A percentile compares a stretch with the other conserved stretches of the same genome.
phyloP scores from a whole-genome alignment of 2,888 invertebrate genomes.

The Branchellion lobata region DNA sequence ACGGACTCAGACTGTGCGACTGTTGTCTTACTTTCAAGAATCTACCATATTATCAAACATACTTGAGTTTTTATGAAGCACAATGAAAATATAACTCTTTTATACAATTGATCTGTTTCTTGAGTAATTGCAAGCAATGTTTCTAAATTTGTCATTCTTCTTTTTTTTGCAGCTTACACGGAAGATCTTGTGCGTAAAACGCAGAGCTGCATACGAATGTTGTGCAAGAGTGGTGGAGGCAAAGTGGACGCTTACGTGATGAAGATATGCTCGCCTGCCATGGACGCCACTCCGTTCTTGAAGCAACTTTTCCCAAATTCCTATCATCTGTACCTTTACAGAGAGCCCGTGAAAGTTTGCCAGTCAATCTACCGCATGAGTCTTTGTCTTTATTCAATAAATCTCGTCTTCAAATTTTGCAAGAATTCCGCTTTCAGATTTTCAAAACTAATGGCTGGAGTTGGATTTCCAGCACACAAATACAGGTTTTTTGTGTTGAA shows the following conservation, averaged over 20 bases:
- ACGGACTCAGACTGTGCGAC: neutral
- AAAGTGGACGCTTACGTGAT: conserved; percentile 30
- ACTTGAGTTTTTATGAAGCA: too few species aligned
- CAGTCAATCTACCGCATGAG: conserved; percentile 44
- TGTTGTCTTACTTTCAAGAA: too few species aligned
- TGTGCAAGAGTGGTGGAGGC: conserved; percentile 38
- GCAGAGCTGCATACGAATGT: conserved; percentile 42
- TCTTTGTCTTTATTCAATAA: conserved; percentile 34
- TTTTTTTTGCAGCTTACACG: neutral
- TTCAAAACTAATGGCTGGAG: neutral
- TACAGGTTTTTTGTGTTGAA: too few species aligned
- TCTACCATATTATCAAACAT: too few species aligned
- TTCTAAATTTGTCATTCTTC: too few species aligned
- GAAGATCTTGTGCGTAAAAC: conserved; percentile 34
- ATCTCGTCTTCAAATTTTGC: conserved; percentile 38
- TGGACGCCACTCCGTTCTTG: conserved; percentile 25
- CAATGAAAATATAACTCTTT: too few species aligned
- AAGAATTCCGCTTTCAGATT: conserved; percentile 25
- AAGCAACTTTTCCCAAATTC: conserved; percentile 44
- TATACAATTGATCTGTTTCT: too few species aligned
- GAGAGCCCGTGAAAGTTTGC: conserved; percentile 45
- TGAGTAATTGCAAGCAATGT: too few species aligned
- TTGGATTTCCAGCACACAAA: conserved; percentile 31
- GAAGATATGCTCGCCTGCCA: conserved; percentile 43
- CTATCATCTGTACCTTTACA: conserved; percentile 45